These are phyloP conservation scores for Parnassius glacialis DNA, from an alignment of 2,888 invertebrate genomes.

Conservation along the genomic window DNA sequence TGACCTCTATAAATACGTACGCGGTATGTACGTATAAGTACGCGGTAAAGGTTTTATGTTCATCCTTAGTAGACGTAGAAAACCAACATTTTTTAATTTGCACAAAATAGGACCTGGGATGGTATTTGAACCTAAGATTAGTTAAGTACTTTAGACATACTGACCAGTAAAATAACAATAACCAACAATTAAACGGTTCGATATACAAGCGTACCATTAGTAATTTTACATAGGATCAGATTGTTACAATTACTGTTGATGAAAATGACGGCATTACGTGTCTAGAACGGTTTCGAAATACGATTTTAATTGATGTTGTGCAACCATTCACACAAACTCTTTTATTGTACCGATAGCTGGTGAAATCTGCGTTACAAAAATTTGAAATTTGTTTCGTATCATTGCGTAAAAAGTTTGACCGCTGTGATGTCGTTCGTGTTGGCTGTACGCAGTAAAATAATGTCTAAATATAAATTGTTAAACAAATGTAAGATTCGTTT, in stretches of 20 bases:
- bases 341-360: conserved; percentile 49
- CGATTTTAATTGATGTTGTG: conserved; percentile 76
- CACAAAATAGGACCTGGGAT: too few species aligned
- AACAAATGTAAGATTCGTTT: background rate
- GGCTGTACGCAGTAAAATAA: background rate
- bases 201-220: conserved; percentile 7
- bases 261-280: conserved; percentile 67
- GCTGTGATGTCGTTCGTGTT: background rate
- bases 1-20: too few species aligned
- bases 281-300: conserved; percentile 60
- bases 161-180: conserved; percentile 12
- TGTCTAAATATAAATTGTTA: conserved; percentile 12
- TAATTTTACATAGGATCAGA: conserved; percentile 9
- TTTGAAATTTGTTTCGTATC: background rate
- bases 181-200: conserved; percentile 29
- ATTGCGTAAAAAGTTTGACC: conserved; percentile 4
- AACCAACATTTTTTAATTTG: too few species aligned
- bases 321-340: conserved; percentile 52
- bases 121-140: background rate
- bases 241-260: conserved; percentile 24
- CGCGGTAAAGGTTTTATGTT: too few species aligned
- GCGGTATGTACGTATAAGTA: too few species aligned
- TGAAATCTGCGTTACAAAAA: conserved; percentile 19
- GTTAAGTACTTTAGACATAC: background rate
- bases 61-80: too few species aligned